These are phyloP conservation scores for Pyrrhosoma nymphula DNA, from an alignment of 2,888 invertebrate genomes.

Conservation along the genomic window DNA sequence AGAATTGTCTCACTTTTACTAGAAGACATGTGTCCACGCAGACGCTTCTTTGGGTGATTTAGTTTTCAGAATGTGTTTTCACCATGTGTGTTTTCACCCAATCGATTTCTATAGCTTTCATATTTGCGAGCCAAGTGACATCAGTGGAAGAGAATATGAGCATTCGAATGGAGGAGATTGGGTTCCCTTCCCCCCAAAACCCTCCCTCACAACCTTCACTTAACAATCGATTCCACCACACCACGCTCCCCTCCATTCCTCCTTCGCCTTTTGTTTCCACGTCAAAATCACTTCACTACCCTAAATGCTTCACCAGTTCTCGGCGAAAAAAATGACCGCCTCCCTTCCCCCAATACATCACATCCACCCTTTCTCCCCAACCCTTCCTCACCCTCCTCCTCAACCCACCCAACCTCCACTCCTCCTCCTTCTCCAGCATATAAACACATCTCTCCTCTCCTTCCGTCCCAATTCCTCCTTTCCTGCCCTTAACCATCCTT, in stretches of 20 bases:
- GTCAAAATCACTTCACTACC: conserved; percentile 6
- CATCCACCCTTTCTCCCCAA: too few species aligned
- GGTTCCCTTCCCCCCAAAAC: neutral
- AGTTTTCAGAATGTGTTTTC: too few species aligned
- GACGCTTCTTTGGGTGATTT: too few species aligned
- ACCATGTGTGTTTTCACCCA: neutral
- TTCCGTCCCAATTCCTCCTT: neutral
- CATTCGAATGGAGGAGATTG: neutral
- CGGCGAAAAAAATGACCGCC: neutral
- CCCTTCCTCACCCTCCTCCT: too few species aligned
- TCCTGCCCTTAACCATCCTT: neutral
- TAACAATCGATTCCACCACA: too few species aligned
- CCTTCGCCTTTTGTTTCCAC: neutral
- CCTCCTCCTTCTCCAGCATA: neutral
- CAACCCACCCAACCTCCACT: neutral
- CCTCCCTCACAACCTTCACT: too few species aligned
- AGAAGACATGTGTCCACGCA: too few species aligned
- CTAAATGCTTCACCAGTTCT: conserved; percentile 10
- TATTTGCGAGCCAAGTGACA: neutral
- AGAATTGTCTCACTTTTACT: too few species aligned
- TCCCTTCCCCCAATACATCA: neutral
- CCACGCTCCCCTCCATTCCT: neutral
- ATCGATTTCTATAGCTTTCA: neutral
- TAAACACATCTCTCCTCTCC: neutral
- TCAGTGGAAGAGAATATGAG: neutral